Evolutionary conservation across 1,140 invertebrate species (phyloP), one percentile per base, ranked within the genome.

Genomic region (Campoletis sonorensis): DNA sequence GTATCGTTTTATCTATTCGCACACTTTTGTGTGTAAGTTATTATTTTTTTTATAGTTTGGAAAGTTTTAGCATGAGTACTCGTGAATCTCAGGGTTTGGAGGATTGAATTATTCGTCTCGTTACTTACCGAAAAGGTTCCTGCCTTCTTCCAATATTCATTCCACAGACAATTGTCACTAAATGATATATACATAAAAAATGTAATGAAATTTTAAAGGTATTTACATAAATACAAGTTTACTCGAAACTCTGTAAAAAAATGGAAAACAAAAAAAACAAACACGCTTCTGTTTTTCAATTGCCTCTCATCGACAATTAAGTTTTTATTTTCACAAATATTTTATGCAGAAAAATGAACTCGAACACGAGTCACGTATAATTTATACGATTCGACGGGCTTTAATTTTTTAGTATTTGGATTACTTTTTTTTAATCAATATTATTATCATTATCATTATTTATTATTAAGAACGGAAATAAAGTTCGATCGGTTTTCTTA

Each of bases 121-220:
- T 78, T 82, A 82, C 81, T 82, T 82, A 82, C 81, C 81, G 37
- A 58, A 68, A 81, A 45, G 61, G 58, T 78, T 54, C 68, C 58
- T 77, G 67, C 54, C 27, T 51, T 26, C 37, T 67, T 68, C 51
- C 33, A 51, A 67, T 18, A 81, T 49, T 81, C 23, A 45, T 76
- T 75, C 54, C 23, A 45, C 37, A 2, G 37, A 49, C 67, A 81
- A 75, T 27, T 16, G 45, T 68, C 37, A 27, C 21, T 30, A 18
- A 49, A 45, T 15, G 26, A 67, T 18, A 26, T 18, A 61, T 45
- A 45, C 8, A 45, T 45, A 45, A 1, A 58, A 76, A 64, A 81
- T 67, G 54, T 30, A 67, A 54, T 73, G n/a, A 64, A 51, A 33
- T 49, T 23, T 33, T 64, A 37, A n/a, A 70, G 0, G 21, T 26